Base-by-base conservation (phyloP, 2,113 vertebrate species). In the Orcinus orca region DNA sequence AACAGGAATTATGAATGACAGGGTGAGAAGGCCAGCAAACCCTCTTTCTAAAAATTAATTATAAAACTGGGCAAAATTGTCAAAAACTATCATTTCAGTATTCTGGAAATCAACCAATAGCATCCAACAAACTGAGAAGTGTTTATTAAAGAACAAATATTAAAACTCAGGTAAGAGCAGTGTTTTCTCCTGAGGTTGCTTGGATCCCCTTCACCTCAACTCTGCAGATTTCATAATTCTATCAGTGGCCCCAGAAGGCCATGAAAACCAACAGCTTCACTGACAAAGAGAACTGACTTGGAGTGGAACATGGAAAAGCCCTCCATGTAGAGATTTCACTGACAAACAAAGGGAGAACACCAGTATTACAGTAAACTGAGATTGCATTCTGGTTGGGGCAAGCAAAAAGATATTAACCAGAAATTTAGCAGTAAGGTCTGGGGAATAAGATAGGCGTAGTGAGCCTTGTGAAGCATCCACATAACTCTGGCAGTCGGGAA, bases 171-270 rank as follows among this genome's bases (percentile, higher is more conserved):
- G 33, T n/a, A 80, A 36, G 21, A 86, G 3, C 7, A 55, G 5
- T n/a, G 8, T 33, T 58, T 70, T 68, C 0, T 3, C 47, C 8
- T 38, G 8, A 68, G 38, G 12, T 25, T 77, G 36, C 3, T 83
- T 41, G 11, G 26, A 36, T 50, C 3, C 0, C 31, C 10, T 55
- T 15, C 8, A 38, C 18, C 13, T 81, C 25, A 41, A 4, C 12
- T 77, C 31, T 31, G 11, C 1, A 47, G 12, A 12, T 26, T 83
- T 53, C 25, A 31, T 84, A 17, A 68, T 33, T 60, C 58, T 67
- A 26, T 29, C 1, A 2, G 14, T 70, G 21, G 14, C 11, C 8
- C 17, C 74, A 50, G 1, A 6, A 92, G 12, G 4, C 1, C 3
- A 2, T 41, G 36, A 44, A 53, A 90, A 53, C 36, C 36, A 38